Evolutionary conservation across 2,797 vertebrate species (phyloP).

Genomic region (Melanogrammus aeglefinus): DNA sequence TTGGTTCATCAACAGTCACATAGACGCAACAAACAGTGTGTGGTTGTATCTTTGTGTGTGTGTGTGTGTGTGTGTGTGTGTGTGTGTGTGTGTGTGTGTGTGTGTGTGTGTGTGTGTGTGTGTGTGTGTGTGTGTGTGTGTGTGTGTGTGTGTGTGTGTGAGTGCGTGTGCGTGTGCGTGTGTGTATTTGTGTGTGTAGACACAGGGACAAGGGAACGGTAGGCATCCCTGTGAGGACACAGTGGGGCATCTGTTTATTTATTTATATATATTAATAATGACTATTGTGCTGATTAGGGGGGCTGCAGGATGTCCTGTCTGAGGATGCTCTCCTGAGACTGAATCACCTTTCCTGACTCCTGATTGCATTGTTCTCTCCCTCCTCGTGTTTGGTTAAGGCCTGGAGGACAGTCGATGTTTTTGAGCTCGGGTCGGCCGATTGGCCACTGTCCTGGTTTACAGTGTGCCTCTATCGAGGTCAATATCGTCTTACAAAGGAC

Average conservation of each 20-base stretch:
- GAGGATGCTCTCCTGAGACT: background rate
- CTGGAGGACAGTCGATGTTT: background rate
- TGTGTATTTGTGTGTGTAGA: constrained; percentile 1
- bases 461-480: background rate
- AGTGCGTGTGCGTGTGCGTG: background rate
- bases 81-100: constrained; percentile 3
- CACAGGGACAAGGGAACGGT: constrained; percentile 10
- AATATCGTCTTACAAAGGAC: background rate
- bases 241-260: constrained; percentile 8
- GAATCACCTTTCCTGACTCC: background rate
- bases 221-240: constrained; percentile 2
- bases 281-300: constrained; percentile 5
- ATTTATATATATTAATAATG: background rate
- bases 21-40: background rate
- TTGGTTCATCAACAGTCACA: too few species aligned
- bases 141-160: background rate
- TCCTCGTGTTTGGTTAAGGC: background rate
- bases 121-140: background rate
- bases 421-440: background rate
- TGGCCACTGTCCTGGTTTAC: background rate
- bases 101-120: constrained; percentile 2
- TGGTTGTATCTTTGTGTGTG: background rate
- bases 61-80: background rate
- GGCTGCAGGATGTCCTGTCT: background rate
- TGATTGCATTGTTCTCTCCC: background rate